Evolutionary conservation across 2,113 vertebrate genomes (phyloP).

Genomic region (Ciconia maguari): DNA sequence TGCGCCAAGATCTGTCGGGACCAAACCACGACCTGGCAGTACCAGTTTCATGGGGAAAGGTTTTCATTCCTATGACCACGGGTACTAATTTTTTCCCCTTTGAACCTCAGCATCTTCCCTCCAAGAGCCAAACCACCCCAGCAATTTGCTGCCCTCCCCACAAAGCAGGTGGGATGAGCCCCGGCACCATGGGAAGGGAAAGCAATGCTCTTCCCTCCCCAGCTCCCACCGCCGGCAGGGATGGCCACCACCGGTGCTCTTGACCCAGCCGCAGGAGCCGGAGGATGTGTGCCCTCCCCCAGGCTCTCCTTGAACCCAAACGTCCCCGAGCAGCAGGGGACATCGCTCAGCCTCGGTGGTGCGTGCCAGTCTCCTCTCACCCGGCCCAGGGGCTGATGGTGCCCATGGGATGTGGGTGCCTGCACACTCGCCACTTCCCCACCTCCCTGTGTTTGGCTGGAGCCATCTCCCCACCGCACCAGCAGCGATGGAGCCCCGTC

Average conservation of each 20-base stretch:
- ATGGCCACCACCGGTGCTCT: neutral
- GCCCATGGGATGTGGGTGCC: neutral
- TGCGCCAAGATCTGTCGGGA: neutral
- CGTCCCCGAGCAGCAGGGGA: neutral
- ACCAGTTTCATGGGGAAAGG: neutral
- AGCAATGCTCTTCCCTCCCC: neutral
- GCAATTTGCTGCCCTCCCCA: neutral
- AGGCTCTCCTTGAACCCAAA: neutral
- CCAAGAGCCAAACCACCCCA: neutral
- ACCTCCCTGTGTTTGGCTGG: neutral
- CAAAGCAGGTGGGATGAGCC: neutral
- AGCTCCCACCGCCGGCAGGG: neutral
- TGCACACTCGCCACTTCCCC: accelerated
- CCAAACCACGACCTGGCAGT: neutral
- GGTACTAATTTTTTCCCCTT: neutral
- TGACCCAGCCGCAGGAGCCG: neutral
- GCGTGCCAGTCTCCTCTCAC: neutral
- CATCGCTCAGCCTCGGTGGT: accelerated
- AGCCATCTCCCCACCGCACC: neutral
- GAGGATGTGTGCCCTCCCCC: neutral
- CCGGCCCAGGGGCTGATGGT: neutral
- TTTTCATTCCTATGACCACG: neutral
- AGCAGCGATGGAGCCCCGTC: accelerated
- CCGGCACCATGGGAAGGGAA: neutral
- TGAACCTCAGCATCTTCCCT: neutral